phyloP scores from a whole-genome alignment of 2,797 vertebrate genomes.

The Helostoma temminkii region DNA sequence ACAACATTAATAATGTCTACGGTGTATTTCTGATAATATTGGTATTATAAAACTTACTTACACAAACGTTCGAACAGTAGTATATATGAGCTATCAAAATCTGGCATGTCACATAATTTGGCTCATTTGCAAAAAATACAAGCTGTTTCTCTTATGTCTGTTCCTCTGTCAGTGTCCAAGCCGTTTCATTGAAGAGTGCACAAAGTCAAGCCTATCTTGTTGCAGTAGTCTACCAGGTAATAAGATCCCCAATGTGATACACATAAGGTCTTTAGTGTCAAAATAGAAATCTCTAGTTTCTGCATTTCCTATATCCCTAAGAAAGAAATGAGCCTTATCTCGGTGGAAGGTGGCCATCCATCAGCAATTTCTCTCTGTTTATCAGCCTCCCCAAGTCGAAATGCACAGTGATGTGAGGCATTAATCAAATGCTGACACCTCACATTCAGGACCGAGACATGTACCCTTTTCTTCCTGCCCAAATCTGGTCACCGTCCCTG shows the following conservation, averaged over 20 bases:
- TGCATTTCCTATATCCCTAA: slow-evolving; percentile 59
- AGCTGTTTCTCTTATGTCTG: neutral
- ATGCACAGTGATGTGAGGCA: slow-evolving; percentile 75
- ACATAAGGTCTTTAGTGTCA: slow-evolving; percentile 71
- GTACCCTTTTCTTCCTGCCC: slow-evolving; percentile 61
- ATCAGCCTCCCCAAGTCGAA: slow-evolving; percentile 75
- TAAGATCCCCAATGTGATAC: slow-evolving; percentile 48
- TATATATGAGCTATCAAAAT: slow-evolving; percentile 34
- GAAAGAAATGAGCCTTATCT: slow-evolving; percentile 80
- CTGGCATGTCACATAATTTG: slow-evolving; percentile 32
- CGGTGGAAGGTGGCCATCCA: slow-evolving; percentile 74
- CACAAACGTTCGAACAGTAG: too few species aligned
- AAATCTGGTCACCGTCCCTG: slow-evolving; percentile 47
- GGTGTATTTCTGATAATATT: too few species aligned
- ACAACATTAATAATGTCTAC: too few species aligned
- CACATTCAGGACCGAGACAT: slow-evolving; percentile 69
- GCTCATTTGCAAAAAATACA: slow-evolving; percentile 41
- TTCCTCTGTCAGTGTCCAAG: slow-evolving; percentile 1
- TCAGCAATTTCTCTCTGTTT: slow-evolving; percentile 78
- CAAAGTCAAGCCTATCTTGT: slow-evolving; percentile 34
- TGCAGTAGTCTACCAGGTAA: slow-evolving; percentile 49
- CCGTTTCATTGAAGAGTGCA: slow-evolving; percentile 23
- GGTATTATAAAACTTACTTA: too few species aligned
- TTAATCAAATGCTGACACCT: slow-evolving; percentile 83
- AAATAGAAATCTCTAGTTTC: slow-evolving; percentile 69